phyloP scores from a whole-genome alignment of 2,888 invertebrate species.

The Eueremaeus valkanovi region DNA sequence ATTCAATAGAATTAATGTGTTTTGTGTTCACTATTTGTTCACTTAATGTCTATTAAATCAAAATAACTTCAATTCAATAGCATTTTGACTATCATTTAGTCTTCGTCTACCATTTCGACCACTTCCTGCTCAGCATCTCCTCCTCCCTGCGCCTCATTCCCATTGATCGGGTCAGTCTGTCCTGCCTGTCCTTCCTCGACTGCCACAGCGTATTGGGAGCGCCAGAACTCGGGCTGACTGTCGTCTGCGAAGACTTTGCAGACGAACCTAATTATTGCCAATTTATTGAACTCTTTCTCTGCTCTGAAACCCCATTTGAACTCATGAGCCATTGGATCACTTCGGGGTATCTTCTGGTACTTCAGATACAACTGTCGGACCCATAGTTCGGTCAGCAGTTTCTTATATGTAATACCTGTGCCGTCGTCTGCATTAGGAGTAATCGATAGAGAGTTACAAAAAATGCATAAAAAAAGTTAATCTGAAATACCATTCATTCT shows the following conservation, averaged over 20 bases:
- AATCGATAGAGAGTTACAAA: background rate
- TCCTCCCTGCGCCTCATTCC: background rate
- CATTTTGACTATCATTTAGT: background rate
- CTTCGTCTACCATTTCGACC: background rate
- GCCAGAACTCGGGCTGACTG: conserved; percentile 19
- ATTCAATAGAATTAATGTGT: too few relatives aligned
- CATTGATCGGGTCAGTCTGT: background rate
- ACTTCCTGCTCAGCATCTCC: background rate
- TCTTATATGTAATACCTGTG: conserved; percentile 1
- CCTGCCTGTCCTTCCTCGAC: background rate
- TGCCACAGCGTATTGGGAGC: background rate
- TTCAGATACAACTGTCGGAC: conserved; percentile 36
- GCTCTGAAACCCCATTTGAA: conserved; percentile 38
- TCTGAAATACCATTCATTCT: background rate
- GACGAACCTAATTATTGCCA: conserved; percentile 28
- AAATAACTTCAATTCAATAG: background rate
- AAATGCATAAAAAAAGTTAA: background rate
- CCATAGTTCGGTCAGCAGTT: conserved; percentile 30
- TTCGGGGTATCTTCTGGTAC: conserved; percentile 3
- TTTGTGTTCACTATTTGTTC: background rate
- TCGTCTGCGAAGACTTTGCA: conserved; percentile 23
- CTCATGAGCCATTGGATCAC: conserved; percentile 1
- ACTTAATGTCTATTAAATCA: background rate
- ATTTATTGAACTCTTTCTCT: conserved; percentile 32
- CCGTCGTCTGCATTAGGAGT: background rate